A percentile compares a stretch with the other conserved stretches of the same genome.
Evolutionary conservation across 2,797 vertebrate species (phyloP).

Genomic region (Phataginus tricuspis): DNA sequence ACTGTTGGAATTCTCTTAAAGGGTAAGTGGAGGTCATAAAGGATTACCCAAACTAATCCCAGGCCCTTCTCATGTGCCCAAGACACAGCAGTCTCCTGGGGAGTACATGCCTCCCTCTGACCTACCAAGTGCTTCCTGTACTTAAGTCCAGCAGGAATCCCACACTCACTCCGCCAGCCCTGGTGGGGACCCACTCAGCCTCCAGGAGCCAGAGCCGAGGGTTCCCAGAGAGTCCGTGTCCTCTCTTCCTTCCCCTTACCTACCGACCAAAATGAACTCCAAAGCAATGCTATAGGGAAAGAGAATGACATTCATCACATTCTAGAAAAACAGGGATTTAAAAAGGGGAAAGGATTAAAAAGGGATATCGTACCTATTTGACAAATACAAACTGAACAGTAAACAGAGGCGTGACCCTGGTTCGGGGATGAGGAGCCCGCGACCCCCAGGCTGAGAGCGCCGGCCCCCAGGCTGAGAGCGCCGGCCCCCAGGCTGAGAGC

Average conservation of each 20-base stretch:
- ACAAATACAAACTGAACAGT: background rate
- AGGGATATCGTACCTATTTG: background rate
- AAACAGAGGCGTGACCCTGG: too few relatives aligned
- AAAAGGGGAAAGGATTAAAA: background rate
- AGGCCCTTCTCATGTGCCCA: background rate
- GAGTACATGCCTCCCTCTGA: background rate
- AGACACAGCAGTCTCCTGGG: background rate
- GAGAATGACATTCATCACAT: slow-evolving; percentile 1
- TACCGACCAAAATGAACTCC: background rate
- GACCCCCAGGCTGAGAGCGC: background rate
- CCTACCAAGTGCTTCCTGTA: background rate
- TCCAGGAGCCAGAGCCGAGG: background rate
- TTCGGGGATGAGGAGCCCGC: background rate
- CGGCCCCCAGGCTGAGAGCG: too few relatives aligned
- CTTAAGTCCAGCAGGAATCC: background rate
- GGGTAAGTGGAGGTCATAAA: background rate
- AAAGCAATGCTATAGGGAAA: slow-evolving; percentile 12
- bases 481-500: too few relatives aligned
- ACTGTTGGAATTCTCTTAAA: background rate
- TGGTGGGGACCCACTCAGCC: background rate
- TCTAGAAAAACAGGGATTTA: slow-evolving; percentile 10
- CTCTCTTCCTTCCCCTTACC: background rate
- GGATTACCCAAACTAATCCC: background rate
- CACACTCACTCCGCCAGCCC: background rate
- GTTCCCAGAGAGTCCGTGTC: background rate